Conservation (phyloP, 2,113 vertebrate genomes). For the Eira barbara region DNA sequence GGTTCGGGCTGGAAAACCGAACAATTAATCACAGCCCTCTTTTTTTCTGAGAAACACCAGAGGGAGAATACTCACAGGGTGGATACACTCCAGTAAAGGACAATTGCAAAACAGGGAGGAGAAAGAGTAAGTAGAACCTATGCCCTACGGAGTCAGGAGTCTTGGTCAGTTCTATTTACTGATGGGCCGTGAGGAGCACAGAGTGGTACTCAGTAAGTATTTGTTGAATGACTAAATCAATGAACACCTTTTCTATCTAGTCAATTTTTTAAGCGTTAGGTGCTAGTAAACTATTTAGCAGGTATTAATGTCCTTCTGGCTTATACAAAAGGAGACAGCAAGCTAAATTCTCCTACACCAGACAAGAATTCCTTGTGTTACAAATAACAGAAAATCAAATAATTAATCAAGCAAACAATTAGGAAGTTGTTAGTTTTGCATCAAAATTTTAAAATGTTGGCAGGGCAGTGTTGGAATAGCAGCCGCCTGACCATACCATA, state of each 20-base stretch:
- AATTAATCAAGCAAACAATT: not conserved
- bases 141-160: rapidly evolving
- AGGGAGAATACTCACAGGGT: rapidly evolving
- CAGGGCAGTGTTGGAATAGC: not conserved
- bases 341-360: not conserved
- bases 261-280: not conserved
- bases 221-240: not conserved
- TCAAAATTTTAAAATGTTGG: not conserved
- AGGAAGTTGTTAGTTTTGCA: not conserved
- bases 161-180: no score
- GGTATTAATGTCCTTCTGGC: no score
- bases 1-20: no score
- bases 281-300: not conserved
- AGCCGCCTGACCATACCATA: no score
- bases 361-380: not conserved
- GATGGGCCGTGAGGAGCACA: rapidly evolving
- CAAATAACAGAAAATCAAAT: not conserved
- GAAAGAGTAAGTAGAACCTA: rapidly evolving
- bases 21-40: rapidly evolving
- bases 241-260: not conserved
- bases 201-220: not conserved
- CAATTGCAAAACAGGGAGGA: rapidly evolving
- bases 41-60: no score
- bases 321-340: no score
- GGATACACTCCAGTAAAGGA: rapidly evolving